These are phyloP conservation scores for Drosophila subsilvestris DNA, from an alignment of 2,888 invertebrate genomes.

Conservation along the genomic window DNA sequence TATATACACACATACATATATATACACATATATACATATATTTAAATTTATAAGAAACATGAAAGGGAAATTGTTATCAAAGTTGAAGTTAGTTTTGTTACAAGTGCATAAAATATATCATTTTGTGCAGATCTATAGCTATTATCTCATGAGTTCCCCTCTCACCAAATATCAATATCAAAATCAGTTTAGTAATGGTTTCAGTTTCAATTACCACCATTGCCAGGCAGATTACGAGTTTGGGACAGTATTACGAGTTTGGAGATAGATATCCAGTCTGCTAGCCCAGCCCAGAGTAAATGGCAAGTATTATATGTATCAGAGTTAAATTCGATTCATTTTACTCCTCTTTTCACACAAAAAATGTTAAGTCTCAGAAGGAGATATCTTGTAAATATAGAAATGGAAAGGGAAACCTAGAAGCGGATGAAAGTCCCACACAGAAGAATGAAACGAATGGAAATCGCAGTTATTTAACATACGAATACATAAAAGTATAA, in stretches of 20 bases:
- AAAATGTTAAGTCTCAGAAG: slow-evolving; percentile 39
- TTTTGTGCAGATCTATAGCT: slow-evolving; percentile 51
- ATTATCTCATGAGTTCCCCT: slow-evolving; percentile 49
- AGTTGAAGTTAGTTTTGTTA: slow-evolving; percentile 77
- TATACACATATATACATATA: slow-evolving; percentile 53
- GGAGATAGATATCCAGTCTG: slow-evolving; percentile 6
- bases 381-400: slow-evolving; percentile 68
- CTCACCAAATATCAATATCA: slow-evolving; percentile 14
- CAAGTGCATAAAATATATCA: slow-evolving; percentile 67
- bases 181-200: slow-evolving; percentile 23
- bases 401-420: slow-evolving; percentile 58
- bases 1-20: slow-evolving; percentile 46
- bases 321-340: slow-evolving; percentile 22
- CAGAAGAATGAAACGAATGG: slow-evolving; percentile 27
- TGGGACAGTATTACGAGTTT: slow-evolving; percentile 26
- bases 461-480: slow-evolving; percentile 46
- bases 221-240: slow-evolving; percentile 10
- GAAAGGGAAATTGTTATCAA: slow-evolving; percentile 75
- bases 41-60: slow-evolving; percentile 53
- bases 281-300: slow-evolving; percentile 7
- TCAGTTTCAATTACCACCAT: slow-evolving; percentile 7
- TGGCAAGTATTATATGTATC: slow-evolving; percentile 13
- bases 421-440: slow-evolving; percentile 83
- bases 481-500: slow-evolving; percentile 28
- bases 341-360: slow-evolving; percentile 23